phyloP scores from a whole-genome alignment of 2,797 vertebrate genomes.

The Sebastes elongatus region DNA sequence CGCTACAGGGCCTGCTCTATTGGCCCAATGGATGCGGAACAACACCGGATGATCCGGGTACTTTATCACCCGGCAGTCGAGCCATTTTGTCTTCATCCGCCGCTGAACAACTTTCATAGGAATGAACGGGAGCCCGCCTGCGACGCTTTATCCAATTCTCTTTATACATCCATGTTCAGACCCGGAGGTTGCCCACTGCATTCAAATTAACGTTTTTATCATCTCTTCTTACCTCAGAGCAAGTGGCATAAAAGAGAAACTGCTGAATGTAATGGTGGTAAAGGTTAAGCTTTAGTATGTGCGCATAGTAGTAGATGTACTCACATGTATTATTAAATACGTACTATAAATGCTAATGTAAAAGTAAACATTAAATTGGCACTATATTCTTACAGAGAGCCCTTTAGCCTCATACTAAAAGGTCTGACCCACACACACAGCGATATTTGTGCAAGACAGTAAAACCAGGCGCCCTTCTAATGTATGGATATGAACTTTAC shows the following conservation, averaged over 20 bases:
- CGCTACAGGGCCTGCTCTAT: too few species aligned
- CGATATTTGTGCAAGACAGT: conserved; percentile 4
- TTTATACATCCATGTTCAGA: too few species aligned
- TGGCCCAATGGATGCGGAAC: too few species aligned
- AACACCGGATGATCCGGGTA: rapidly evolving
- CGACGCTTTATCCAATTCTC: rapidly evolving
- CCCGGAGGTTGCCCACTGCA: background rate
- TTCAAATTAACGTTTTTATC: conserved; percentile 5
- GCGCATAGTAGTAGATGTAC: background rate
- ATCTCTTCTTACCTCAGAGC: background rate
- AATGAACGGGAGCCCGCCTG: rapidly evolving
- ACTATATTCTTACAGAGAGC: conserved; percentile 11
- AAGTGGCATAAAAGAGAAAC: background rate
- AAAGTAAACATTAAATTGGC: background rate
- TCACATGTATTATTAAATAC: background rate
- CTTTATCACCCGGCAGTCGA: too few species aligned
- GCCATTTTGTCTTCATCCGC: too few species aligned
- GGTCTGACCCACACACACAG: background rate
- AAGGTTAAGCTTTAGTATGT: conserved; percentile 11
- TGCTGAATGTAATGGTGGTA: background rate
- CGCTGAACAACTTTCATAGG: too few species aligned
- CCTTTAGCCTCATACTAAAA: conserved; percentile 27
- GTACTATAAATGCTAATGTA: conserved; percentile 1
- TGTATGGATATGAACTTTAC: conserved; percentile 55
- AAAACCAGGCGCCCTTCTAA: conserved; percentile 19